Evolutionary conservation across 2,113 vertebrate genomes (phyloP).

Genomic region (Neogale vison): DNA sequence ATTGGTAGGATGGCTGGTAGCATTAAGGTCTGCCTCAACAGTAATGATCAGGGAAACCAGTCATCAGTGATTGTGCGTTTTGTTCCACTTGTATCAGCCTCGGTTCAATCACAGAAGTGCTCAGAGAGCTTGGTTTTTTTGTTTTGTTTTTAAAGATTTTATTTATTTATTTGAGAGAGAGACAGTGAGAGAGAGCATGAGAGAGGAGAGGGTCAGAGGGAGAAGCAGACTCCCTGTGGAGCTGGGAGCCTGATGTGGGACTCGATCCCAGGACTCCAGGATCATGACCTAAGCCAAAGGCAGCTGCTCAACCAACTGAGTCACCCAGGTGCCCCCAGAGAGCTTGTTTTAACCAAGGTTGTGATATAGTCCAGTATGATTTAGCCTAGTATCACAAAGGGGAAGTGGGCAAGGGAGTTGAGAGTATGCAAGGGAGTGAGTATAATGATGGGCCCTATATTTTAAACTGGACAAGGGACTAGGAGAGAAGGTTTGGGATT

Average conservation of each 20-base stretch:
- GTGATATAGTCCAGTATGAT: not conserved
- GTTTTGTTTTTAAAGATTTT: too few species aligned
- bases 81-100: not conserved
- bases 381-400: not conserved
- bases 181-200: too few species aligned
- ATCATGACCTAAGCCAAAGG: too few species aligned
- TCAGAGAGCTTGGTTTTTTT: conserved; percentile 29
- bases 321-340: not conserved
- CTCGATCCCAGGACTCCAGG: too few species aligned
- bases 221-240: too few species aligned
- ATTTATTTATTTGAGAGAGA: too few species aligned
- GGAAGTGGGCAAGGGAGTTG: not conserved
- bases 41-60: not conserved
- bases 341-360: conserved; percentile 15
- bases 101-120: not conserved
- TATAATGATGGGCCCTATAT: not conserved
- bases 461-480: not conserved
- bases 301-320: too few species aligned
- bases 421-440: not conserved
- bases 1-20: not conserved
- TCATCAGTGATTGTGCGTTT: not conserved
- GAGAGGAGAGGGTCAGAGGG: too few species aligned
- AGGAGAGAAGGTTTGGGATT: not conserved
- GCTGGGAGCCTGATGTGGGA: too few species aligned
- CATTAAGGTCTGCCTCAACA: not conserved